phyloP scores from a whole-genome alignment of 2,888 invertebrate species.

The Drosophila pseudotakahashii region DNA sequence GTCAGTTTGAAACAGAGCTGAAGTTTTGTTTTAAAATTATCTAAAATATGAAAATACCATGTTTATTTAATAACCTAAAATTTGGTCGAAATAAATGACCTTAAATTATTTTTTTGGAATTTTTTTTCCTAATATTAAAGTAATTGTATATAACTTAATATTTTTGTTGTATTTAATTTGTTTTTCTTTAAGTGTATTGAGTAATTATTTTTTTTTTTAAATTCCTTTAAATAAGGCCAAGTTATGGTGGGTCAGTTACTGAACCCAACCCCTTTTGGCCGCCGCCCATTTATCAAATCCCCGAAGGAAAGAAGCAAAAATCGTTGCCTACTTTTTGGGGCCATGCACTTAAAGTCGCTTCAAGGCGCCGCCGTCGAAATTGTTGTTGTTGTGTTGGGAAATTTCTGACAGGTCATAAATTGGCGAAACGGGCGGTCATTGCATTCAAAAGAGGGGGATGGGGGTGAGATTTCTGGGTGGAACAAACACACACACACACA shows the following conservation, averaged over 20 bases:
- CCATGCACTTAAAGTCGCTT: slow-evolving; percentile 52
- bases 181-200: too few species aligned
- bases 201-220: not conserved
- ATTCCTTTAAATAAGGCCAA: slow-evolving; percentile 12
- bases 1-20: too few species aligned
- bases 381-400: slow-evolving; percentile 43
- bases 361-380: slow-evolving; percentile 22
- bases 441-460: not conserved
- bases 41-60: too few species aligned
- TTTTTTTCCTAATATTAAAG: too few species aligned
- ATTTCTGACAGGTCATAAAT: slow-evolving; percentile 72
- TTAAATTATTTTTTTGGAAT: too few species aligned
- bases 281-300: slow-evolving; percentile 16
- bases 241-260: slow-evolving; percentile 15
- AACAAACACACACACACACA: slow-evolving; percentile 22
- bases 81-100: too few species aligned
- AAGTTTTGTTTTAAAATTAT: too few species aligned
- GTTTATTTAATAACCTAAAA: too few species aligned
- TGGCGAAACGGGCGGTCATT: slow-evolving; percentile 54
- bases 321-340: slow-evolving; percentile 57
- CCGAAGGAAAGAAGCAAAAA: slow-evolving; percentile 7
- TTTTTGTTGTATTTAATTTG: too few species aligned
- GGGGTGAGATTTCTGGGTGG: not conserved
- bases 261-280: not conserved
- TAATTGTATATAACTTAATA: too few species aligned